Evolutionary conservation across 2,113 vertebrate species (phyloP).

Genomic region (Ciconia boyciana): DNA sequence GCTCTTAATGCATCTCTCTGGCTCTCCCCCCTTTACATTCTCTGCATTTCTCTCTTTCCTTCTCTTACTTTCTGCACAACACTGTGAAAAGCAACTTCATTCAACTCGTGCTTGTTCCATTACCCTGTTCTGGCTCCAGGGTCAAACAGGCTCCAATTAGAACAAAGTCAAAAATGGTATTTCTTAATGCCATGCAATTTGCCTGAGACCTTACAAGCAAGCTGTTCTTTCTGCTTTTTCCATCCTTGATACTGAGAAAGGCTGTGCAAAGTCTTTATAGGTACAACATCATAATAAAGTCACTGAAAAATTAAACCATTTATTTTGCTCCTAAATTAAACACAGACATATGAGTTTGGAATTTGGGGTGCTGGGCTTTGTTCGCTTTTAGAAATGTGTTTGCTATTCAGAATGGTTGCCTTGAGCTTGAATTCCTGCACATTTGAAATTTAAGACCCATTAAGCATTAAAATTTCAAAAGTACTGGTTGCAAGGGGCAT

Average conservation of each 20-base stretch:
- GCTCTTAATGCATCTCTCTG: not conserved
- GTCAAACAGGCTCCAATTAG: constrained; percentile 52
- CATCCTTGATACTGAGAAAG: not conserved
- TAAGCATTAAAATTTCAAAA: not conserved
- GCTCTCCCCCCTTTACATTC: not conserved
- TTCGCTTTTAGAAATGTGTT: not conserved
- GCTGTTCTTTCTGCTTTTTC: constrained; percentile 6
- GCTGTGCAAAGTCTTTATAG: not conserved
- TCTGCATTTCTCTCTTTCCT: not conserved
- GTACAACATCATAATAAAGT: not conserved
- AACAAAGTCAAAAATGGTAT: not conserved
- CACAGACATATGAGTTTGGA: not conserved
- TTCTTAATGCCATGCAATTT: constrained; percentile 29
- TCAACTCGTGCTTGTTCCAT: constrained; percentile 4
- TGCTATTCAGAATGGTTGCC: not conserved
- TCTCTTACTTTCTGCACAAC: not conserved
- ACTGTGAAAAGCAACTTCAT: not conserved
- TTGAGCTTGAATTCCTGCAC: not conserved
- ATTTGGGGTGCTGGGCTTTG: not conserved
- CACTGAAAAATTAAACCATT: not conserved
- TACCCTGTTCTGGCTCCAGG: constrained; percentile 45
- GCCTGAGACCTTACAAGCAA: constrained; percentile 29
- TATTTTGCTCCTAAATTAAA: not conserved
- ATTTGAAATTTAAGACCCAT: not conserved
- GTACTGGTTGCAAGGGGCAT: not conserved